Evolutionary conservation across 2,113 vertebrate genomes (phyloP), one percentile per base, ranked within the genome.

Genomic region (Tinamus guttatus): DNA sequence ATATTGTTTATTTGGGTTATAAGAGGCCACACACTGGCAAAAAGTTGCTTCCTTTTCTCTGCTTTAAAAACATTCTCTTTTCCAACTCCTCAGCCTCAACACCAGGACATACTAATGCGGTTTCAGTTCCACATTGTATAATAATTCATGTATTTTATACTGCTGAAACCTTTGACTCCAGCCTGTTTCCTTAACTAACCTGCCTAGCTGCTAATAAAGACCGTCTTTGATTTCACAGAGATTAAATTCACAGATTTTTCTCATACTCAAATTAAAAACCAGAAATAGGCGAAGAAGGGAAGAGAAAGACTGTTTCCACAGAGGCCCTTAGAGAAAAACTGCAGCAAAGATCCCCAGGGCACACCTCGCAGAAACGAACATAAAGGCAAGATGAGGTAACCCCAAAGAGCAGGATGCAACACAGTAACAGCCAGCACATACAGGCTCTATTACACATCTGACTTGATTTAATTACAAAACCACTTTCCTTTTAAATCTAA

Each of bases 141-240:
- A 96, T 76, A 85, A 94, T 83, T 81, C 43, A 69, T 30, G 63
- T 74, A 93, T 97, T 96, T 96, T 93, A 94, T 82, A 96, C 89
- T 62, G 80, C 79, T 86, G 79, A 71, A 95, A 95, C 94, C 81
- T 91, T 94, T 95, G 92, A 89, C 94, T 95, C 93, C 94, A 96
- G 87, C 77, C 94, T 95, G 84, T 71, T 84, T 41, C 68, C 82
- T 59, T 78, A 87, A 92, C 81, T 59, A 85, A 36, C 36, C 60
- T 40, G 70, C 90, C 93, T 93, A 84, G 52, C 70, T 3, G 2
- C 95, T 94, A 96, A 96, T 97, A 96, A 98, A 96, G 87, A 69
- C 7, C 0, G 78, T 92, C 96, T 98, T 96, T 90, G 95, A 97
- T 97, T 96, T 96, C 95, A 95, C 62, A 70, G 90, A 96, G 92